A percentile compares a stretch with the other conserved stretches of the same genome.
phyloP scores from a whole-genome alignment of 35 echinoderm and acorn worm genomes.

The Amphiura filiformis region DNA sequence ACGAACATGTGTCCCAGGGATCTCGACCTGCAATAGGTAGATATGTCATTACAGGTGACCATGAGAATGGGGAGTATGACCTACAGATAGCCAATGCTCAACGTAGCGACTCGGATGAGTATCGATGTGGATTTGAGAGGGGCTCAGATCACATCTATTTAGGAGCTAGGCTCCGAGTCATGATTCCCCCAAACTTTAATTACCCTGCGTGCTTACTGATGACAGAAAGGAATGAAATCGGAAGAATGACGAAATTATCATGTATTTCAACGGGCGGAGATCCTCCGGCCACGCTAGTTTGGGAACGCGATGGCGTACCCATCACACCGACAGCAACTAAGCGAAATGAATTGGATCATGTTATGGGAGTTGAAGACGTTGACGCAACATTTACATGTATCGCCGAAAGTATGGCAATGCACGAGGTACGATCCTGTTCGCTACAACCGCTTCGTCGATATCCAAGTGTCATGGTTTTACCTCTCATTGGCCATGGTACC shows the following conservation, averaged over 20 bases:
- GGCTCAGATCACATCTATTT: background rate
- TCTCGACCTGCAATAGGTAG: background rate
- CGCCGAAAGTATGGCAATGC: background rate
- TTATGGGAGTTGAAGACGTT: background rate
- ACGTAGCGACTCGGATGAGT: background rate
- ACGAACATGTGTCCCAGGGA: background rate
- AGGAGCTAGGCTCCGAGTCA: background rate
- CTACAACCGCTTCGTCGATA: background rate
- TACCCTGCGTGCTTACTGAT: background rate
- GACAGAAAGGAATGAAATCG: background rate
- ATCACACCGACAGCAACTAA: background rate
- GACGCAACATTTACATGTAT: background rate
- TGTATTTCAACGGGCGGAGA: background rate
- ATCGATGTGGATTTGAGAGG: conserved; percentile 2
- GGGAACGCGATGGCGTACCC: background rate
- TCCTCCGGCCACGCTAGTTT: background rate
- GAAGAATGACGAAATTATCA: background rate
- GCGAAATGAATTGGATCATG: background rate
- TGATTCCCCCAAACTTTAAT: background rate
- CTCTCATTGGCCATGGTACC: background rate
- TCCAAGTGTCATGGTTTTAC: background rate
- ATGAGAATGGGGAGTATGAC: background rate
- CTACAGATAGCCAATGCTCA: background rate
- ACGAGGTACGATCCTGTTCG: background rate
- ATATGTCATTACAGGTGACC: background rate